Conservation (phyloP, 2,888 invertebrate species). For the Dynastes tityus region DNA sequence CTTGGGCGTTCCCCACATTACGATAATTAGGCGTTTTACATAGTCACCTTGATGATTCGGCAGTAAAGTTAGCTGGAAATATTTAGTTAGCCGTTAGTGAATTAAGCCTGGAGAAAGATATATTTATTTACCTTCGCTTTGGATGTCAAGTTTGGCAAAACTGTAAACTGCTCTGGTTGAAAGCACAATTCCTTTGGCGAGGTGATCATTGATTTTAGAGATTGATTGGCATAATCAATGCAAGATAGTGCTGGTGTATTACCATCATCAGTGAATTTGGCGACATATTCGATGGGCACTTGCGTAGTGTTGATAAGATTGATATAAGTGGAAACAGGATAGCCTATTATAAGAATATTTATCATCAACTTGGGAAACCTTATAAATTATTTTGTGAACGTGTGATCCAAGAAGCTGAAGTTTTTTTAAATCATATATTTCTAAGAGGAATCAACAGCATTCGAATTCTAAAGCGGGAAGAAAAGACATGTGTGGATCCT, state of each 20-base stretch:
- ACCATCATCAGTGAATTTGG: slow-evolving; percentile 74
- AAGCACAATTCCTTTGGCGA: slow-evolving; percentile 75
- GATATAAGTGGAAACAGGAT: slow-evolving; percentile 36
- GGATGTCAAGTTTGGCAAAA: slow-evolving; percentile 71
- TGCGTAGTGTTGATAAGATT: slow-evolving; percentile 51
- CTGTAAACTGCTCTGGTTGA: slow-evolving; percentile 70
- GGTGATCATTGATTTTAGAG: slow-evolving; percentile 69
- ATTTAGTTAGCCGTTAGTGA: not conserved
- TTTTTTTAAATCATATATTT: too few relatives aligned
- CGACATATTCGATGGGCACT: slow-evolving; percentile 73
- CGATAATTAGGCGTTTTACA: slow-evolving; percentile 66
- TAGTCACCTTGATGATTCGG: slow-evolving; percentile 67
- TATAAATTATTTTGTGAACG: too few relatives aligned
- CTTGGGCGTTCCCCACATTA: slow-evolving; percentile 75
- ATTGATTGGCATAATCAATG: slow-evolving; percentile 69
- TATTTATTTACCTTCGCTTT: slow-evolving; percentile 68
- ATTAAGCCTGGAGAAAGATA: too few relatives aligned
- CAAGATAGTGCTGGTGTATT: slow-evolving; percentile 72
- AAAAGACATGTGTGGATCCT: too few relatives aligned
- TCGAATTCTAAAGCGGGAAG: too few relatives aligned
- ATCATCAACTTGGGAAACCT: too few relatives aligned
- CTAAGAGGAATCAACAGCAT: too few relatives aligned
- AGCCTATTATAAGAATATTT: slow-evolving; percentile 32
- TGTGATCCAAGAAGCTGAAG: too few relatives aligned
- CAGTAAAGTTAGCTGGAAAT: slow-evolving; percentile 73